phyloP scores from a whole-genome alignment of 2,113 vertebrate species.

The Origma solitaria region DNA sequence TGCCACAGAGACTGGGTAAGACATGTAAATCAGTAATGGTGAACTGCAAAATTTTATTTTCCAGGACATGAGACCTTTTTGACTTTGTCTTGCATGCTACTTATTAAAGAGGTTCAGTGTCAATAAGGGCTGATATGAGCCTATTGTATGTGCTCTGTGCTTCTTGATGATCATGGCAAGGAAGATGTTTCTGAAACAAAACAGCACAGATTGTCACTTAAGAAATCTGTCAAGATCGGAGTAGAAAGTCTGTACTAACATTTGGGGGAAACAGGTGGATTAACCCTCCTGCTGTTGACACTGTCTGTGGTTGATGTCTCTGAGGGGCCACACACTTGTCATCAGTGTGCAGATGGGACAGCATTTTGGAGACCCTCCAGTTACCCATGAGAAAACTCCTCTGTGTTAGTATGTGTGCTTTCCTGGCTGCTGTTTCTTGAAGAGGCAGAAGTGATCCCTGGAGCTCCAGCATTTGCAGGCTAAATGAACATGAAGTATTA shows the following conservation, averaged over 20 bases:
- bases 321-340: not conserved
- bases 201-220: not conserved
- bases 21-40: not conserved
- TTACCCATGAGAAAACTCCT: not conserved
- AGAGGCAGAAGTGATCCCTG: not conserved
- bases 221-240: not conserved
- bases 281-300: not conserved
- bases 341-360: not conserved
- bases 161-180: not conserved
- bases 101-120: not conserved
- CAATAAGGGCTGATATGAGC: not conserved
- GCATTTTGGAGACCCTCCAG: not conserved
- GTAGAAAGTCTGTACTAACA: not conserved
- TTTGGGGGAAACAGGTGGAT: not conserved
- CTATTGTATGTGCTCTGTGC: not conserved
- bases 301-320: not conserved
- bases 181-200: not conserved
- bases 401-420: not conserved
- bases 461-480: not conserved
- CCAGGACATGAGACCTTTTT: not conserved
- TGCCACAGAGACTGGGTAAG: constrained; percentile 79
- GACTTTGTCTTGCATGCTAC: not conserved
- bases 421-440: not conserved
- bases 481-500: not conserved
- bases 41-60: not conserved